Conservation (phyloP, 1,140 invertebrate genomes). For the Papilio polyxenes region DNA sequence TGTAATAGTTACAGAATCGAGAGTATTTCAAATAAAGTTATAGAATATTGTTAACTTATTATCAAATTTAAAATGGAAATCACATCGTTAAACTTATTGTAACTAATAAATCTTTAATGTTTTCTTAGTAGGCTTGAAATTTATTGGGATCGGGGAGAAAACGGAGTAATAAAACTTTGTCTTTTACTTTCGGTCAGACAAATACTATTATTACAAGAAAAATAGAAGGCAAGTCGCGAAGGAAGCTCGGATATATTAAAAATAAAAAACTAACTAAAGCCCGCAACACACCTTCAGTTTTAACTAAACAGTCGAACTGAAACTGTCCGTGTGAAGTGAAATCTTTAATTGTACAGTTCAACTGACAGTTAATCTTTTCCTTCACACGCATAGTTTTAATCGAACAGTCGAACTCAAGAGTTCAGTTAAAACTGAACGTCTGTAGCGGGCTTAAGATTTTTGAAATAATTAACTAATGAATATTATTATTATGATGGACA, state of each 20-base stretch:
- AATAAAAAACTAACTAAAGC: background rate
- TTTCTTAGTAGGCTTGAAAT: conserved; percentile 20
- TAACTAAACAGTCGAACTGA: no score
- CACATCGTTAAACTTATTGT: conserved; percentile 15
- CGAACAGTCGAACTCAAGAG: no score
- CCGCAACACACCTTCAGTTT: no score
- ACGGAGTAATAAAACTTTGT: conserved; percentile 10
- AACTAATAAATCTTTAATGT: conserved; percentile 19
- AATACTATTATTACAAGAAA: background rate
- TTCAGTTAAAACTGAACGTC: no score
- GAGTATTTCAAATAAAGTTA: background rate
- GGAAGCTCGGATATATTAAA: background rate
- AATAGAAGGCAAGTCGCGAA: background rate
- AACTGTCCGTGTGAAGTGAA: no score
- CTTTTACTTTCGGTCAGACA: background rate
- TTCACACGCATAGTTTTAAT: no score
- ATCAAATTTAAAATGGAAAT: conserved; percentile 6
- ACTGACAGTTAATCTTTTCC: no score
- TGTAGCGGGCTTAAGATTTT: background rate
- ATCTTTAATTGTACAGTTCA: no score
- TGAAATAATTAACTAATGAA: background rate
- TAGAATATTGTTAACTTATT: background rate
- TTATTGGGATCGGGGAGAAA: conserved; percentile 11
- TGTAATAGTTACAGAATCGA: background rate
- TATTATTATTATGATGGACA: background rate